Evolutionary conservation across 2,113 vertebrate species (phyloP).

Genomic region (Phodopus roborovskii): DNA sequence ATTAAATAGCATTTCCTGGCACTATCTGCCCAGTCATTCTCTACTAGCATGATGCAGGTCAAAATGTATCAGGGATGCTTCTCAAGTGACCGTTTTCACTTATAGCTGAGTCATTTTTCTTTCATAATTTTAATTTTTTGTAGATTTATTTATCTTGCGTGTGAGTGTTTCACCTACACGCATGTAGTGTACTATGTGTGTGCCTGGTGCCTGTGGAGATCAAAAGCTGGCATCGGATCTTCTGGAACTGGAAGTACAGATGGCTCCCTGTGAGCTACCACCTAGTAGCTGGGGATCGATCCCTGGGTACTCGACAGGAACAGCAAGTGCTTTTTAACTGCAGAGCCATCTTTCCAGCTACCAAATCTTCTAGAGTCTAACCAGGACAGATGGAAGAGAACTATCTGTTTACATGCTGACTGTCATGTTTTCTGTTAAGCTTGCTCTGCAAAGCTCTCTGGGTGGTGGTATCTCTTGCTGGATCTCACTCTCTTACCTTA

Average conservation of each 20-base stretch:
- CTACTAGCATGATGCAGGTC: slow-evolving; percentile 42
- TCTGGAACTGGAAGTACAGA: not conserved
- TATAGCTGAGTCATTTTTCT: slow-evolving; percentile 53
- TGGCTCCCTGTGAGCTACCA: not conserved
- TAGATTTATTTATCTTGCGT: not conserved
- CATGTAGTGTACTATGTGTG: not conserved
- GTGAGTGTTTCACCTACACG: not conserved
- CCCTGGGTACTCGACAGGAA: not conserved
- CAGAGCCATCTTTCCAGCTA: not conserved
- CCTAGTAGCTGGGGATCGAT: not conserved
- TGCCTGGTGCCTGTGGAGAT: not conserved
- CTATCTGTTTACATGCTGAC: not conserved
- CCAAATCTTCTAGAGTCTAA: slow-evolving; percentile 46
- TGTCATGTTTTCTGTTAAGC: not conserved
- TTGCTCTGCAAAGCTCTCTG: not conserved
- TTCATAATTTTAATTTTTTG: not conserved
- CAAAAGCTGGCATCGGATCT: not conserved
- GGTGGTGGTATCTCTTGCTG: not conserved
- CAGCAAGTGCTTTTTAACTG: not conserved
- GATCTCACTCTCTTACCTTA: slow-evolving; percentile 90
- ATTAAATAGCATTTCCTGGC: slow-evolving; percentile 67
- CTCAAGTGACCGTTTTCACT: slow-evolving; percentile 22
- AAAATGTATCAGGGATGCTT: slow-evolving; percentile 62
- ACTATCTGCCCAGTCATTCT: slow-evolving; percentile 65
- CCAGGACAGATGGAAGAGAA: not conserved